Conservation (phyloP, 2,797 vertebrate species). For the Lithobates pipiens region DNA sequence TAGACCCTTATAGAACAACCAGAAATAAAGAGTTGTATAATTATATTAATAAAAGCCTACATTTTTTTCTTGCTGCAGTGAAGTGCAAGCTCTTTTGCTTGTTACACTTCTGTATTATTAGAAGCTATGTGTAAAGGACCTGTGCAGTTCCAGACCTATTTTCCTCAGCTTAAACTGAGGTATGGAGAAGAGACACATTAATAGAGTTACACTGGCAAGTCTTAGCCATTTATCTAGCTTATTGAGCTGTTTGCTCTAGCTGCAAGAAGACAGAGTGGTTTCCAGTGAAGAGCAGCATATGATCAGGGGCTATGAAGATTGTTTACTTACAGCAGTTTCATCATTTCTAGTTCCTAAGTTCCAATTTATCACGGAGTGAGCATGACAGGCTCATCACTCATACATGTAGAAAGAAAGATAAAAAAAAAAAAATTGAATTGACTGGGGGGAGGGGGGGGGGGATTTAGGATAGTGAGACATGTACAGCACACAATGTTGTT, state of each 20-base stretch:
- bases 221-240: not conserved
- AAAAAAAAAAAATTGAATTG: not conserved
- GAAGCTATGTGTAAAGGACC: not conserved
- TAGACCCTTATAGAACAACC: no score
- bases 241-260: slow-evolving; percentile 8
- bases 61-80: not conserved
- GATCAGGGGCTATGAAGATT: slow-evolving; percentile 1
- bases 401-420: not conserved
- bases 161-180: not conserved
- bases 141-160: not conserved
- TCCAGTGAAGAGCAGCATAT: slow-evolving; percentile 4
- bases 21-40: no score
- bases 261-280: not conserved
- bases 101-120: not conserved
- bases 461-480: no score
- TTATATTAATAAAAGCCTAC: no score
- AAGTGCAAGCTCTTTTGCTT: not conserved
- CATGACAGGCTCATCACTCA: not conserved
- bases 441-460: no score
- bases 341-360: slow-evolving; percentile 35
- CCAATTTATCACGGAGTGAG: not conserved
- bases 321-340: slow-evolving; percentile 7
- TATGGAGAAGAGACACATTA: not conserved
- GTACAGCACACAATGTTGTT: no score
- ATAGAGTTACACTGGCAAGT: not conserved